A percentile compares a stretch with the other conserved stretches of the same genome.
Conservation (phyloP, 2,888 invertebrate genomes). For the Ditula angustiorana region DNA sequence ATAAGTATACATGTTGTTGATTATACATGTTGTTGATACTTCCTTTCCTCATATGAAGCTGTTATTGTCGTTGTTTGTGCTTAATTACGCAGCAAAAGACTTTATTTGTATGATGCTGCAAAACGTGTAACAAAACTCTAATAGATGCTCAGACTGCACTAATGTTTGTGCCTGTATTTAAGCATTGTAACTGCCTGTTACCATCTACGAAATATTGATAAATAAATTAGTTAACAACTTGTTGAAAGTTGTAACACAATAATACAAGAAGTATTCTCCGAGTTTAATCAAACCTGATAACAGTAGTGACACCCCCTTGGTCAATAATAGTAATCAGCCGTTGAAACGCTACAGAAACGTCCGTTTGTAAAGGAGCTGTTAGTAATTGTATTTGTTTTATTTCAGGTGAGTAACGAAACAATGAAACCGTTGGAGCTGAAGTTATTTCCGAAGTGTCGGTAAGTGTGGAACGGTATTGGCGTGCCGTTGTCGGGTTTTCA, state of each 20-base stretch:
- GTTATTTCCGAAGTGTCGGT: conserved; percentile 15
- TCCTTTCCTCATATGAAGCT: background rate
- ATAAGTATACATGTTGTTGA: background rate
- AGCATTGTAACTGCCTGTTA: no score
- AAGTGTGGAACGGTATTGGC: conserved; percentile 44
- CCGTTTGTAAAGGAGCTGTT: background rate
- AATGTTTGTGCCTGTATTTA: no score
- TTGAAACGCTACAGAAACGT: background rate
- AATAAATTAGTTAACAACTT: background rate
- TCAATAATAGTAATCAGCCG: background rate
- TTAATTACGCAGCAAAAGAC: no score
- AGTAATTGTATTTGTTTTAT: conserved; percentile 49
- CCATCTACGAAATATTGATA: background rate
- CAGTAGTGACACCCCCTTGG: no score
- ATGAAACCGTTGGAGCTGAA: conserved; percentile 26
- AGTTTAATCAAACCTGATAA: no score
- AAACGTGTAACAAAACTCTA: no score
- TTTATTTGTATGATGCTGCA: no score
- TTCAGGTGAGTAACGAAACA: conserved; percentile 61
- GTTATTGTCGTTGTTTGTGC: background rate
- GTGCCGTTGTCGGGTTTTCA: conserved; percentile 49
- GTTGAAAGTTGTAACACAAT: no score
- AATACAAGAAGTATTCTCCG: no score
- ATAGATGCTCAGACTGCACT: no score
- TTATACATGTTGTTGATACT: background rate